These are phyloP conservation scores for Masnerella sp. DNA, from an alignment of 2,888 invertebrate genomes.

Conservation along the genomic window DNA sequence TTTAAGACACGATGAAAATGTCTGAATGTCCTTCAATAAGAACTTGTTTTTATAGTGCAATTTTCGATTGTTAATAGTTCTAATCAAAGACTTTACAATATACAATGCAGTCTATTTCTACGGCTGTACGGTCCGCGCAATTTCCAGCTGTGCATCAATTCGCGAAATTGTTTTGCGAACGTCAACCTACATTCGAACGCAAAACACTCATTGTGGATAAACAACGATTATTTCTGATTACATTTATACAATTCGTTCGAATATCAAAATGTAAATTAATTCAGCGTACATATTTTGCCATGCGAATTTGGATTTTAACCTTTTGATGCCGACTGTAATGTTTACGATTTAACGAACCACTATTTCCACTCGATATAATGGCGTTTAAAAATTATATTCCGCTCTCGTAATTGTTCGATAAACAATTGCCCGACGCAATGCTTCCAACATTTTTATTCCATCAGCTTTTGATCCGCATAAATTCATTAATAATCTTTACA, in stretches of 20 bases:
- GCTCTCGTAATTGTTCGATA: not conserved
- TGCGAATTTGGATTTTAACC: constrained; percentile 23
- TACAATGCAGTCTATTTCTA: no score
- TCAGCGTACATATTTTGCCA: constrained; percentile 10
- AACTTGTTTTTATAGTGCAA: no score
- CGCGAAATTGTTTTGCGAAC: constrained; percentile 35
- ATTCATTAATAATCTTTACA: no score
- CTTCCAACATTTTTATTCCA: no score
- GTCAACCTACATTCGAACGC: constrained; percentile 31
- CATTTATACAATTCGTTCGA: constrained; percentile 31
- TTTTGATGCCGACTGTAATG: not conserved
- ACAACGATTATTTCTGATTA: constrained; percentile 28
- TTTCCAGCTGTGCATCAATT: constrained; percentile 34
- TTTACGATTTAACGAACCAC: constrained; percentile 7
- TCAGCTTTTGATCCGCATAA: no score
- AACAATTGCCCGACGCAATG: not conserved
- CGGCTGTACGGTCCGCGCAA: no score
- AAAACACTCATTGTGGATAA: constrained; percentile 35
- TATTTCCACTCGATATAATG: constrained; percentile 1
- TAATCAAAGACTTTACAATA: no score
- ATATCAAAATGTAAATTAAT: constrained; percentile 38
- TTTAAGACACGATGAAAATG: no score
- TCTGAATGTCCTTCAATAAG: no score
- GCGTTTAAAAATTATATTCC: not conserved
- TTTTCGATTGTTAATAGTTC: no score